These are phyloP conservation scores for Trilocha varians DNA, from an alignment of 2,888 invertebrate genomes.

Conservation along the genomic window DNA sequence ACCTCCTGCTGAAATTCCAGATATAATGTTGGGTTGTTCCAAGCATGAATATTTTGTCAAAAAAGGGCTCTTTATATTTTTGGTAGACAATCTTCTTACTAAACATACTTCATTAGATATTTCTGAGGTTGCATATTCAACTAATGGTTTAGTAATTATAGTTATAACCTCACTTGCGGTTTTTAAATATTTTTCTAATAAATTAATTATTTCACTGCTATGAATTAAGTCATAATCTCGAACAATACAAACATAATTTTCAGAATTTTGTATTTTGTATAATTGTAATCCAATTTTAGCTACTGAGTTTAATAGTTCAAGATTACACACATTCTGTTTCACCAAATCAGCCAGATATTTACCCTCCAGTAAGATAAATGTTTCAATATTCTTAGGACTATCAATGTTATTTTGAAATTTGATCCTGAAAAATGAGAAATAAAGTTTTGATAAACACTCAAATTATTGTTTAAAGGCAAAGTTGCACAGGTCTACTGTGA, in stretches of 20 bases:
- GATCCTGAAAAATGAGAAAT: slow-evolving; percentile 34
- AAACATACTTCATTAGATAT: slow-evolving; percentile 27
- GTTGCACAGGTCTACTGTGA: too few species aligned
- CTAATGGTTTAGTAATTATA: slow-evolving; percentile 47
- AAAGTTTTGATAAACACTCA: background rate
- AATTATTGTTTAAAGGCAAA: too few species aligned
- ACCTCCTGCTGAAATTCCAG: slow-evolving; percentile 66
- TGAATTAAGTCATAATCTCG: slow-evolving; percentile 48
- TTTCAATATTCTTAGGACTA: slow-evolving; percentile 30
- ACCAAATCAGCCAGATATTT: slow-evolving; percentile 46
- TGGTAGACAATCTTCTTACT: slow-evolving; percentile 39
- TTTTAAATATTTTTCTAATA: slow-evolving; percentile 36
- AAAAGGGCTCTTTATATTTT: slow-evolving; percentile 8
- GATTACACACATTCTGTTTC: slow-evolving; percentile 23
- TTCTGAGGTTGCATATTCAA: slow-evolving; percentile 46
- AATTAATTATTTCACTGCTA: slow-evolving; percentile 50
- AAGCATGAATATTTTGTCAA: slow-evolving; percentile 33
- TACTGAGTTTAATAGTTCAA: slow-evolving; percentile 37
- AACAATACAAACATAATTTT: slow-evolving; percentile 44
- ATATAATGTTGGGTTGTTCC: slow-evolving; percentile 65
- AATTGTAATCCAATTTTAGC: slow-evolving; percentile 39
- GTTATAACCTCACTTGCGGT: slow-evolving; percentile 39
- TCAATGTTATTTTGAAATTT: slow-evolving; percentile 29
- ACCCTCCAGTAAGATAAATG: slow-evolving; percentile 52
- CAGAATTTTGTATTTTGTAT: slow-evolving; percentile 29